Evolutionary conservation across 1,140 invertebrate species (phyloP), one percentile per base, ranked within the genome.

Genomic region (Caenorhabditis remanei): DNA sequence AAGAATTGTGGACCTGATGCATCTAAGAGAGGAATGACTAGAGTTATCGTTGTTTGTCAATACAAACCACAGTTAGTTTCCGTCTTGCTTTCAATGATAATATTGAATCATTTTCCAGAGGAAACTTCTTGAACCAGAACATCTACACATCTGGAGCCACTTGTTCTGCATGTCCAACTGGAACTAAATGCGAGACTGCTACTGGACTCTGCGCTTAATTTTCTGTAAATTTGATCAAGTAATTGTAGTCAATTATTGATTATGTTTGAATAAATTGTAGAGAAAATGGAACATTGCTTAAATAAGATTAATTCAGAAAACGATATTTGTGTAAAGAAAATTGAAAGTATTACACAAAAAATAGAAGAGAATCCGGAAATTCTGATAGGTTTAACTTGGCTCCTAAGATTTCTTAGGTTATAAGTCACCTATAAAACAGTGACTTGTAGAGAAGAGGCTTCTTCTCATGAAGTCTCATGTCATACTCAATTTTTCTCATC

Each of bases 31-130:
- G 58, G 63, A 63, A 19, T 41, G 13, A 65, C 65, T 8, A 53
- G 67, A 48, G 84, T 85, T 1, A 19, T 41, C 7, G 84, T 85
- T 32, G 84, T 85, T 41, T 85, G 84, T 32, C 84, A 85, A 67
- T 85, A 85, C 46, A 63, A 61, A 40, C 56, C 83, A 61, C 83
- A 84, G 83, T 75, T 4, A 75, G 67, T 75, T 8, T 9, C 9
- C 11, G 3, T 41, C 3, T 40, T 2, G 4, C 11, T 2, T 41
- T n/a, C 4, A 58, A 11, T 67, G 63, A 41, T 16, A 41, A 14
- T 8, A 46, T n/a, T 7, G 14, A 8, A 16, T 75, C 5, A n/a
- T 19, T 46, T 75, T 75, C 46, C 43, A 75, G 67, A 75, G 67
- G 67, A 75, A 75, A 75, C 43, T 46, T 19, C 19, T 75, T 75